phyloP scores from a whole-genome alignment of 2,888 invertebrate species.

The Epistrophe grossulariae region DNA sequence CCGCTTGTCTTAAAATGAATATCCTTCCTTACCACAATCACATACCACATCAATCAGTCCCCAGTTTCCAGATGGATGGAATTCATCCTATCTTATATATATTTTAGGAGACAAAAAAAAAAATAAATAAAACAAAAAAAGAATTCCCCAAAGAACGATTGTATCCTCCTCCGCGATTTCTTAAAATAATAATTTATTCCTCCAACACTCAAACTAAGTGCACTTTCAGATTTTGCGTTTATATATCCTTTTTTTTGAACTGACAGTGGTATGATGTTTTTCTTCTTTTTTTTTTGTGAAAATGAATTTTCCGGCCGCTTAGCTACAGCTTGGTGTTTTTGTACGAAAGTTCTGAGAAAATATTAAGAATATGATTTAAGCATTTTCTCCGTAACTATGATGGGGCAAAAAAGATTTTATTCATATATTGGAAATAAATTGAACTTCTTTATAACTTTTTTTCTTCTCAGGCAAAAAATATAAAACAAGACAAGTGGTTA shows the following conservation, averaged over 20 bases:
- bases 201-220: conserved; percentile 55
- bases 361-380: not conserved
- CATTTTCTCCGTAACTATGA: not conserved
- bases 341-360: not conserved
- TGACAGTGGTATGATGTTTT: not conserved
- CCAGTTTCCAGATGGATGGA: conserved; percentile 22
- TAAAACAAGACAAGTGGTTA: too few relatives aligned
- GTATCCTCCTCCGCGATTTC: not conserved
- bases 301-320: conserved; percentile 54
- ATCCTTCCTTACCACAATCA: not conserved
- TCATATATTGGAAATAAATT: too few relatives aligned
- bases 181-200: conserved; percentile 57
- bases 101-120: not conserved
- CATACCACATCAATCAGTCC: conserved; percentile 35
- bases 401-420: not conserved
- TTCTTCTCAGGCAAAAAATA: too few relatives aligned
- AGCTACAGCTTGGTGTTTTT: conserved; percentile 5
- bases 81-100: conserved; percentile 8
- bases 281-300: not conserved
- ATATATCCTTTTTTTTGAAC: conserved; percentile 27
- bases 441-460: too few relatives aligned
- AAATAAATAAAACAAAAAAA: not conserved
- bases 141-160: conserved; percentile 17
- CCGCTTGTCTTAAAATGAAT: not conserved
- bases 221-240: conserved; percentile 54